Evolutionary conservation across 2,113 vertebrate genomes (phyloP).

Genomic region (Piliocolobus tephrosceles): DNA sequence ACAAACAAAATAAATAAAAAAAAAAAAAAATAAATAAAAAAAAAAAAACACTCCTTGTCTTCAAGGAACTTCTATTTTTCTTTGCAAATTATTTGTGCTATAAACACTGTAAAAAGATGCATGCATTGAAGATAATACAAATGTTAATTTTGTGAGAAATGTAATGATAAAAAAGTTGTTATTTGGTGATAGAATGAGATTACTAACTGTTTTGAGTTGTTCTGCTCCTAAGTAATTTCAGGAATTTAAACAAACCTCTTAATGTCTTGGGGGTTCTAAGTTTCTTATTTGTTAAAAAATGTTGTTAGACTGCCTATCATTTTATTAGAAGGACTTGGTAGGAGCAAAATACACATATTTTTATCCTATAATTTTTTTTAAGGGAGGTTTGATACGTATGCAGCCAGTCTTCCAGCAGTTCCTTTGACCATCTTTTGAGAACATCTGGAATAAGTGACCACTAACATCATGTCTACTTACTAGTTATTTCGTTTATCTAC

Average conservation of each 20-base stretch:
- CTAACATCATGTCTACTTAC: not conserved
- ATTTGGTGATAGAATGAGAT: not conserved
- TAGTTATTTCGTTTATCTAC: not conserved
- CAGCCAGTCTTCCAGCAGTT: not conserved
- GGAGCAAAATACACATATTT: not conserved
- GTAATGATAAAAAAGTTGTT: not conserved
- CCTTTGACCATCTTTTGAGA: not conserved
- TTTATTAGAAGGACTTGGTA: not conserved
- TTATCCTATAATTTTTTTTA: not conserved
- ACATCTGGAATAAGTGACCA: not conserved
- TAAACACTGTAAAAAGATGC: not conserved
- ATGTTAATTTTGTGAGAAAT: not conserved
- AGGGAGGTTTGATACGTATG: accelerated
- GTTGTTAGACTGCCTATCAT: not conserved
- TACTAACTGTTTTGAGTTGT: not conserved
- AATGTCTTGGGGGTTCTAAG: not conserved
- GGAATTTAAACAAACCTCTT: not conserved
- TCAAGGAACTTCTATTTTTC: not conserved
- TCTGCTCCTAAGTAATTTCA: not conserved
- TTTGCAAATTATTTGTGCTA: not conserved
- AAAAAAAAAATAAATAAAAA: too few species aligned
- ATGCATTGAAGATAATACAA: not conserved
- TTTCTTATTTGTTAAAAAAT: not conserved
- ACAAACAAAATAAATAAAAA: too few species aligned
- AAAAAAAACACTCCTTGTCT: not conserved